phyloP scores from a whole-genome alignment of 2,113 vertebrate genomes.

The Ptilonorhynchus violaceus region DNA sequence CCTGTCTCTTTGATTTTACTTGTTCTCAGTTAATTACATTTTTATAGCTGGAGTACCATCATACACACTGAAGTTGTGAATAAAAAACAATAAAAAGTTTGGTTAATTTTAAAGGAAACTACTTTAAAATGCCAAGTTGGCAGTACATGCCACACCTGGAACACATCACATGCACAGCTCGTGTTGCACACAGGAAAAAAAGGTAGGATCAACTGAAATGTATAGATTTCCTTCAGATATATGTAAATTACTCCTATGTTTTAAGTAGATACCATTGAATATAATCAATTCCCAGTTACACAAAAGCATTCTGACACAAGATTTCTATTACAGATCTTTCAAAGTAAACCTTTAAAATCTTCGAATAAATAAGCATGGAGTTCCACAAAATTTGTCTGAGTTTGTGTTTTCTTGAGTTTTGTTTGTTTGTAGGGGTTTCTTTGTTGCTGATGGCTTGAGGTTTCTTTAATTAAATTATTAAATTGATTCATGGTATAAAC shows the following conservation, averaged over 20 bases:
- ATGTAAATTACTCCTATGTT: background rate
- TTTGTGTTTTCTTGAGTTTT: background rate
- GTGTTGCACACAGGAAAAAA: background rate
- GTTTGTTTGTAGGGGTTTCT: accelerated
- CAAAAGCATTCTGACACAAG: background rate
- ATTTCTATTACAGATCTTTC: background rate
- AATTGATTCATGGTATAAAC: background rate
- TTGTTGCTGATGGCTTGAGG: background rate
- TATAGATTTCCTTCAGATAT: background rate
- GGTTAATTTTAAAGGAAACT: background rate
- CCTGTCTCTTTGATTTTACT: background rate
- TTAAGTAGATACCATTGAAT: background rate
- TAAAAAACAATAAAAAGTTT: background rate
- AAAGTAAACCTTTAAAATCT: background rate
- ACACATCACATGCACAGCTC: background rate
- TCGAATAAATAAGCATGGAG: background rate
- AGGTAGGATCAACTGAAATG: background rate
- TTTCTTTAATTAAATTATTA: background rate
- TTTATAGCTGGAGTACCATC: background rate
- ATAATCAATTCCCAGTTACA: background rate
- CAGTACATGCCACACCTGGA: background rate
- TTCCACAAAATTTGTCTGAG: background rate
- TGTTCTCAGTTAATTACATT: background rate
- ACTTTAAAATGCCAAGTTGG: background rate
- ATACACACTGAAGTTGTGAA: background rate